phyloP scores from a whole-genome alignment of 2,888 invertebrate species.

The Drosophila buzzatii region DNA sequence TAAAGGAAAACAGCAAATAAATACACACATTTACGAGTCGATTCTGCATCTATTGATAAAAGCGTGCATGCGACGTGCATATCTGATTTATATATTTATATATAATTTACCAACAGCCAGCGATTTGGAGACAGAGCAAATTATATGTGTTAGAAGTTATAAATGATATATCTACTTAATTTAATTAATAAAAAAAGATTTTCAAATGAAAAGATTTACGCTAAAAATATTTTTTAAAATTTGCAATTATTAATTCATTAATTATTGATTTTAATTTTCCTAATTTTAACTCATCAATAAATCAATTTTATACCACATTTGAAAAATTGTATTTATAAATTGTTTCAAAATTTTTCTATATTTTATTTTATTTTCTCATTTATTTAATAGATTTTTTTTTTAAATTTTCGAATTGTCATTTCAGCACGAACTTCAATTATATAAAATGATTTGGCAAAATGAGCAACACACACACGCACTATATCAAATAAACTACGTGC shows the following conservation, averaged over 20 bases:
- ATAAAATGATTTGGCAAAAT: constrained; percentile 2
- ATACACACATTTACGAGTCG: background rate
- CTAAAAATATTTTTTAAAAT: too few relatives aligned
- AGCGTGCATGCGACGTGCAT: background rate
- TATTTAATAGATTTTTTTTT: background rate
- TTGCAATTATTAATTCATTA: too few relatives aligned
- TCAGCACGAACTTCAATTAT: background rate
- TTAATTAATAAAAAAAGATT: too few relatives aligned
- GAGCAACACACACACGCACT: too few relatives aligned
- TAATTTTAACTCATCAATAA: background rate
- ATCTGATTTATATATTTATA: background rate
- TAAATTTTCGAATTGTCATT: background rate
- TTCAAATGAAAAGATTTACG: too few relatives aligned
- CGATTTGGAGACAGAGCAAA: background rate
- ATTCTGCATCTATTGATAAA: background rate
- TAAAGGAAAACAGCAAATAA: background rate
- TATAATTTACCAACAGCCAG: background rate
- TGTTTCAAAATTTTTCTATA: background rate
- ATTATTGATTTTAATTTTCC: too few relatives aligned
- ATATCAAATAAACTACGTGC: background rate
- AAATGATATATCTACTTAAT: background rate
- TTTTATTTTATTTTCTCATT: background rate
- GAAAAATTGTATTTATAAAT: background rate
- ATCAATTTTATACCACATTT: background rate
- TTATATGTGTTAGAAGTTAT: background rate